phyloP scores from a whole-genome alignment of 2,113 vertebrate genomes.

The Barnardius zonarius region DNA sequence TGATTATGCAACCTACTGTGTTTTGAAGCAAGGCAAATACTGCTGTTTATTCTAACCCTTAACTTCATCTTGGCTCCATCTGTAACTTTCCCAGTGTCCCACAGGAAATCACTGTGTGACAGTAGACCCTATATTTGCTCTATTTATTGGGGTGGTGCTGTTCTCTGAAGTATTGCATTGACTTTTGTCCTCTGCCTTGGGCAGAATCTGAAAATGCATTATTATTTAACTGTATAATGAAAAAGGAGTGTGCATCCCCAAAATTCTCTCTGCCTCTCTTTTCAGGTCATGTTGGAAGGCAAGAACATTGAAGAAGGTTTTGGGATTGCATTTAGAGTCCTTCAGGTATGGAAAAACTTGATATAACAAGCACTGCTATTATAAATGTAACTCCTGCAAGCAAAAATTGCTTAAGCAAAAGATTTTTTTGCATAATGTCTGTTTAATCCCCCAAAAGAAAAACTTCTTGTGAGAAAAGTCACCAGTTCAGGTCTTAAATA shows the following conservation, averaged over 20 bases:
- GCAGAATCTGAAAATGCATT: neutral
- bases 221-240: neutral
- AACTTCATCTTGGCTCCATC: neutral
- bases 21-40: neutral
- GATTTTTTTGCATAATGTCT: neutral
- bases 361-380: neutral
- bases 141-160: neutral
- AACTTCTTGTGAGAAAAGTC: neutral
- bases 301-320: constrained; percentile 98
- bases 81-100: neutral
- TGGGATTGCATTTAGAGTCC: constrained; percentile 94
- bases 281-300: constrained; percentile 95
- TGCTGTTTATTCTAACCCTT: neutral
- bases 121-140: neutral
- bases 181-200: neutral
- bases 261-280: neutral
- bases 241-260: neutral
- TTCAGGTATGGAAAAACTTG: constrained; percentile 82
- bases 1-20: neutral
- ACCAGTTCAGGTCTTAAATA: neutral
- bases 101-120: neutral
- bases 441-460: neutral
- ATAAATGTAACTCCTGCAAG: neutral
- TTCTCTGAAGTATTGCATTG: neutral
- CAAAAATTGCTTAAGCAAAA: neutral